phyloP scores from a whole-genome alignment of 1,140 invertebrate genomes.

The Apis dorsata region DNA sequence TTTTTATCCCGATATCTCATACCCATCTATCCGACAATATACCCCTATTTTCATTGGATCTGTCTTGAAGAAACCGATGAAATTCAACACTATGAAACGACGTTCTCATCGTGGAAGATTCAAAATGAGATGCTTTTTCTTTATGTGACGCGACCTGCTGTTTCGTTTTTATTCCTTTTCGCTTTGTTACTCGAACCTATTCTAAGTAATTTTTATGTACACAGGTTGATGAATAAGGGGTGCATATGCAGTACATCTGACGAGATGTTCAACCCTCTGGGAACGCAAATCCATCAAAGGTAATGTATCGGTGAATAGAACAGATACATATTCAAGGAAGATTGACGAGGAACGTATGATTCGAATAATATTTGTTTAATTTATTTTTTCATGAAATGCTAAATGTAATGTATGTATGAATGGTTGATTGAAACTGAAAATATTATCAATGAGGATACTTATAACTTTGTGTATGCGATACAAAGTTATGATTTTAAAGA shows the following conservation, averaged over 20 bases:
- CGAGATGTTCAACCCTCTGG: slow-evolving; percentile 19
- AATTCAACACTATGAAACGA: slow-evolving; percentile 63
- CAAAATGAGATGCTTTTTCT: neutral
- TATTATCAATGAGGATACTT: too few relatives aligned
- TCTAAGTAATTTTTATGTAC: neutral
- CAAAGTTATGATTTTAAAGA: neutral
- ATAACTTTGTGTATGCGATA: too few relatives aligned
- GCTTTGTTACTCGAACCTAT: slow-evolving; percentile 1
- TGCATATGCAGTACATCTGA: neutral
- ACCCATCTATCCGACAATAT: slow-evolving; percentile 48
- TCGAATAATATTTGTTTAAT: neutral
- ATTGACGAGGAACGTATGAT: neutral
- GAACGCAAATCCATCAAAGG: neutral
- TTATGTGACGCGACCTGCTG: neutral
- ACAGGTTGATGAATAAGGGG: too few relatives aligned
- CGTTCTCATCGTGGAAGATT: neutral
- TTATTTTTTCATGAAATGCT: neutral
- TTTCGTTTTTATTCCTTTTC: slow-evolving; percentile 20
- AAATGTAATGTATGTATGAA: neutral
- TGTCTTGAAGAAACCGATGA: slow-evolving; percentile 58
- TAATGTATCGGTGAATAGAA: neutral
- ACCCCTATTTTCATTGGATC: slow-evolving; percentile 53
- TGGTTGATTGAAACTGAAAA: neutral
- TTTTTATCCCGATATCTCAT: slow-evolving; percentile 1
- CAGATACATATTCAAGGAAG: neutral